These are phyloP conservation scores for Holacanthella duospinosa DNA, from an alignment of 2,888 invertebrate species.

Conservation along the genomic window DNA sequence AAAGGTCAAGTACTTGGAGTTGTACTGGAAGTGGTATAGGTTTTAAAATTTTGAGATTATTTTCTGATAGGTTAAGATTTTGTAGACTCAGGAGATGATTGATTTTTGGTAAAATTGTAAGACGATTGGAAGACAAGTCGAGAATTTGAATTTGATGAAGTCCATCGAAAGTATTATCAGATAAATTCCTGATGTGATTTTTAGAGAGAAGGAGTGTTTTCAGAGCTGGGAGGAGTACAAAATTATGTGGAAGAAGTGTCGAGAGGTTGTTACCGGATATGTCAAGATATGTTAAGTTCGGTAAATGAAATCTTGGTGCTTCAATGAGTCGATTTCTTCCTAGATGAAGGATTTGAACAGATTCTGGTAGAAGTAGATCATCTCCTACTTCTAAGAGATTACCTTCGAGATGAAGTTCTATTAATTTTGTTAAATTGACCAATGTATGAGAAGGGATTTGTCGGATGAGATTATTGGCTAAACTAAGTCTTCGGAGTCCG, in stretches of 20 bases:
- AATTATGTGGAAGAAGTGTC: constrained; percentile 48
- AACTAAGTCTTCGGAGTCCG: constrained; percentile 55
- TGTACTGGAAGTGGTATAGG: constrained; percentile 42
- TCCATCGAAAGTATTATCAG: constrained; percentile 50
- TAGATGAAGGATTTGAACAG: constrained; percentile 38
- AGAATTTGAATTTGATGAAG: constrained; percentile 56
- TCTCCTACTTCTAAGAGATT: constrained; percentile 63
- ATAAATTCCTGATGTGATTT: constrained; percentile 33
- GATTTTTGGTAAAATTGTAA: constrained; percentile 55
- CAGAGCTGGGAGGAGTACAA: constrained; percentile 42
- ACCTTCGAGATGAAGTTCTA: constrained; percentile 62
- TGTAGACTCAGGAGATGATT: constrained; percentile 42
- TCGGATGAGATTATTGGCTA: constrained; percentile 61
- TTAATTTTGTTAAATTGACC: constrained; percentile 62
- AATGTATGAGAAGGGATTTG: constrained; percentile 70
- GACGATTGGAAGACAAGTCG: constrained; percentile 62
- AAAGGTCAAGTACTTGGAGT: constrained; percentile 38
- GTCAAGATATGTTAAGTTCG: constrained; percentile 59
- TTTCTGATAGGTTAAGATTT: constrained; percentile 39
- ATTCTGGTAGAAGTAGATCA: constrained; percentile 39
- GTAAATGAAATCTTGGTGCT: constrained; percentile 49
- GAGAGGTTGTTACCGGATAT: constrained; percentile 65
- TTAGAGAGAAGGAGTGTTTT: constrained; percentile 60
- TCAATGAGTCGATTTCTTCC: constrained; percentile 39
- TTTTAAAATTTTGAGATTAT: constrained; percentile 36